Evolutionary conservation across 2,797 vertebrate genomes (phyloP).

Genomic region (Phoeniculus purpureus): DNA sequence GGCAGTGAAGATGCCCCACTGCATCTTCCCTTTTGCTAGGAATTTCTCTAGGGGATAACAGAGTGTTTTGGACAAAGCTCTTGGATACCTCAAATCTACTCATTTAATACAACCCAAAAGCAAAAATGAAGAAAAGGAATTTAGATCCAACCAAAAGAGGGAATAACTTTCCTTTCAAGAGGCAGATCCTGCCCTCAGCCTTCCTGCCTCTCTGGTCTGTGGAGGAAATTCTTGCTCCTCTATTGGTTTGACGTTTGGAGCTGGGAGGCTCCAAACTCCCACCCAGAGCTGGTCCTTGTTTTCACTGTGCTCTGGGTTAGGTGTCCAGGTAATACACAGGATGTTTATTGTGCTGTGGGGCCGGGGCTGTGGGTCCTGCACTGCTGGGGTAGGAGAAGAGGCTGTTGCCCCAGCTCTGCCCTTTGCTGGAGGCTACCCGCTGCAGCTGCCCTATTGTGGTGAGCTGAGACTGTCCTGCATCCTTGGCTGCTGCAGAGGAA

Average conservation of each 20-base stretch:
- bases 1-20: neutral
- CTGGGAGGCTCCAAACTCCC: neutral
- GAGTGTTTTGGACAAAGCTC: neutral
- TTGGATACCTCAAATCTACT: neutral
- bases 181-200: neutral
- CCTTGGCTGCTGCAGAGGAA: neutral
- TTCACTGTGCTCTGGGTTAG: neutral
- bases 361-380: neutral
- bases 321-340: too few relatives aligned
- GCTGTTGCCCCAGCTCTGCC: neutral
- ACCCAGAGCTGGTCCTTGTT: neutral
- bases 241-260: neutral
- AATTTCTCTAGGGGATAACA: neutral
- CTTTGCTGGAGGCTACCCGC: neutral
- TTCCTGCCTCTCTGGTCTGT: neutral
- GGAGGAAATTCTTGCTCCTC: neutral
- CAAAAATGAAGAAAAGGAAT: neutral
- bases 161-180: neutral
- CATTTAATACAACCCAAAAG: neutral
- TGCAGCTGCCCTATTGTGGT: neutral
- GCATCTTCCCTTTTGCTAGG: neutral
- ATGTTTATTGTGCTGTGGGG: neutral
- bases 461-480: neutral
- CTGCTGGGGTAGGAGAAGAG: neutral
- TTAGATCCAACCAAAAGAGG: neutral